A percentile compares a stretch with the other conserved stretches of the same genome.
Evolutionary conservation across 2,888 invertebrate genomes (phyloP).

Genomic region (Melanargia galathea): DNA sequence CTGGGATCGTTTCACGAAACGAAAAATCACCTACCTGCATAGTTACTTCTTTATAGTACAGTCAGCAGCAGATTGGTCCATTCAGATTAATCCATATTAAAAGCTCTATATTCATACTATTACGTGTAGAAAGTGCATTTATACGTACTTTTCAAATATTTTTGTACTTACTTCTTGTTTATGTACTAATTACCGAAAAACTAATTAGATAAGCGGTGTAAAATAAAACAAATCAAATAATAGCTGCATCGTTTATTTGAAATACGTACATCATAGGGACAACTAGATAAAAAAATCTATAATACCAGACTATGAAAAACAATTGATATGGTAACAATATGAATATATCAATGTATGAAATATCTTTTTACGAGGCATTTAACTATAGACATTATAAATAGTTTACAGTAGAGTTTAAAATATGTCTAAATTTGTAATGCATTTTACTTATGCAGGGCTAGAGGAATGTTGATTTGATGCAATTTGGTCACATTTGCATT

Average conservation of each 20-base stretch:
- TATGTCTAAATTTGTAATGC: constrained; percentile 32
- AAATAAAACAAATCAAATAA: constrained; percentile 45
- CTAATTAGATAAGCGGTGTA: no score
- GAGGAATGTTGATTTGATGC: constrained; percentile 31
- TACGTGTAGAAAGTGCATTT: no score
- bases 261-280: constrained; percentile 64
- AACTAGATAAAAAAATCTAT: constrained; percentile 76
- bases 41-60: no score
- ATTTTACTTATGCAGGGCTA: constrained; percentile 22
- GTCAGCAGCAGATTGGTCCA: no score
- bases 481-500: constrained; percentile 6
- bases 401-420: constrained; percentile 33
- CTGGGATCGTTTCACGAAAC: no score
- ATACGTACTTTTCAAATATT: no score
- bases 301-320: constrained; percentile 73
- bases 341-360: constrained; percentile 60
- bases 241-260: constrained; percentile 76
- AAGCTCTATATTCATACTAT: no score
- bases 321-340: constrained; percentile 77
- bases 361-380: constrained; percentile 35
- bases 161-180: no score
- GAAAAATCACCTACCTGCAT: no score
- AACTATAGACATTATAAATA: constrained; percentile 33
- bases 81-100: no score
- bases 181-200: no score